phyloP scores from a whole-genome alignment of 1,140 invertebrate genomes.

The Trichonephila inaurata region DNA sequence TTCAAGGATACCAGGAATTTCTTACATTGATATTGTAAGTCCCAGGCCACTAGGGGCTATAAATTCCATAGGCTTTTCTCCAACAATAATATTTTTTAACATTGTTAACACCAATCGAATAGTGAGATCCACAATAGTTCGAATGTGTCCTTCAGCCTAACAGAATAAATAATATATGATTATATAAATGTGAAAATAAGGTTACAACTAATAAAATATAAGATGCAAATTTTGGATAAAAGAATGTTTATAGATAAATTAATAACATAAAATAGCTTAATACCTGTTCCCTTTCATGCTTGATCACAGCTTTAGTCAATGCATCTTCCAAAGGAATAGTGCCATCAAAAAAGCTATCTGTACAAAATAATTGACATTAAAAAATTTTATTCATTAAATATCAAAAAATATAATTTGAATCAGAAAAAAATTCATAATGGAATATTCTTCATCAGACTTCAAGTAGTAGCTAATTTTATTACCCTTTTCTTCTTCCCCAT shows the following conservation, averaged over 20 bases:
- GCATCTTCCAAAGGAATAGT: conserved; percentile 78
- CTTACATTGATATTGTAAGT: conserved; percentile 79
- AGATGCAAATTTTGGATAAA: neutral
- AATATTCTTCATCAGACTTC: neutral
- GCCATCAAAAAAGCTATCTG: conserved; percentile 79
- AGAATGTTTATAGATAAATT: neutral
- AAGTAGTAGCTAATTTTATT: neutral
- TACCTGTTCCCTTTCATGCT: conserved; percentile 77
- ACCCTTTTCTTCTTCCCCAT: conserved; percentile 77
- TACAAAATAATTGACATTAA: conserved; percentile 16
- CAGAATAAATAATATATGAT: neutral
- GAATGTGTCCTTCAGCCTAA: conserved; percentile 78
- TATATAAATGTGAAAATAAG: neutral
- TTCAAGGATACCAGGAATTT: no score
- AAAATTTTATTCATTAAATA: neutral
- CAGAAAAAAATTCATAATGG: neutral
- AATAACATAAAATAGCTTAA: neutral
- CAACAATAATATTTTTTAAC: conserved; percentile 79
- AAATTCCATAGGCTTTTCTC: conserved; percentile 79
- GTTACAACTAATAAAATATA: neutral
- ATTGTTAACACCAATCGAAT: conserved; percentile 78
- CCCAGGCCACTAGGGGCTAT: conserved; percentile 78
- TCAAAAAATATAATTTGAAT: neutral
- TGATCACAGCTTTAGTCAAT: conserved; percentile 78
- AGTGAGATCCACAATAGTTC: conserved; percentile 78